Evolutionary conservation across 1,140 invertebrate genomes (phyloP).

Genomic region (Nilaparvata lugens): DNA sequence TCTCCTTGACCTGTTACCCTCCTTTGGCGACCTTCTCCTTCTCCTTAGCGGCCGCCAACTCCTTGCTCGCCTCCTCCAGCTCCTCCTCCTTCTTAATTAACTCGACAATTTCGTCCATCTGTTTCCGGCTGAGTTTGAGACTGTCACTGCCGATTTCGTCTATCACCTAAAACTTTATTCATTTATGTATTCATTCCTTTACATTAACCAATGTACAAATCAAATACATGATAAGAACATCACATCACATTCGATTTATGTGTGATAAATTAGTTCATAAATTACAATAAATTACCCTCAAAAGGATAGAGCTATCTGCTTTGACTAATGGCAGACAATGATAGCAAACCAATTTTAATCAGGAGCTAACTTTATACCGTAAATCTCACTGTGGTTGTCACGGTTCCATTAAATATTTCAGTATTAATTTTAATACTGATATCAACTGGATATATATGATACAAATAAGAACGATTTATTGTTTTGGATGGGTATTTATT

Average conservation of each 20-base stretch:
- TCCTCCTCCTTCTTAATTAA: slow-evolving; percentile 82
- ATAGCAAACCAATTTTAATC: too few species aligned
- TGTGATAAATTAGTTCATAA: background rate
- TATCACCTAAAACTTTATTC: slow-evolving; percentile 57
- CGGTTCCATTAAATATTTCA: too few species aligned
- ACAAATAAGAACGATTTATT: too few species aligned
- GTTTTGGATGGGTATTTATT: too few species aligned
- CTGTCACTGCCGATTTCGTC: slow-evolving; percentile 82
- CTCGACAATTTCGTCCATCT: slow-evolving; percentile 77
- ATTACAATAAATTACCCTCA: background rate
- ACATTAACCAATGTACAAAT: too few species aligned
- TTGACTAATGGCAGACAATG: background rate
- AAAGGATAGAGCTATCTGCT: too few species aligned
- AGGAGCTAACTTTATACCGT: too few species aligned
- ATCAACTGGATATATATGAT: too few species aligned
- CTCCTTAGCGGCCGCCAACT: background rate
- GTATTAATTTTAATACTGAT: too few species aligned
- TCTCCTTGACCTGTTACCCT: too few species aligned
- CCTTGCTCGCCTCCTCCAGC: slow-evolving; percentile 34
- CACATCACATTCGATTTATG: background rate
- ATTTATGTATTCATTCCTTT: background rate
- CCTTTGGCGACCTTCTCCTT: too few species aligned
- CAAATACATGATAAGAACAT: background rate
- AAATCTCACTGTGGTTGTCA: background rate
- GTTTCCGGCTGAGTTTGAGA: slow-evolving; percentile 72